These are phyloP conservation scores for Sebastes vulpes DNA, from an alignment of 2,797 vertebrate species.

Conservation along the genomic window DNA sequence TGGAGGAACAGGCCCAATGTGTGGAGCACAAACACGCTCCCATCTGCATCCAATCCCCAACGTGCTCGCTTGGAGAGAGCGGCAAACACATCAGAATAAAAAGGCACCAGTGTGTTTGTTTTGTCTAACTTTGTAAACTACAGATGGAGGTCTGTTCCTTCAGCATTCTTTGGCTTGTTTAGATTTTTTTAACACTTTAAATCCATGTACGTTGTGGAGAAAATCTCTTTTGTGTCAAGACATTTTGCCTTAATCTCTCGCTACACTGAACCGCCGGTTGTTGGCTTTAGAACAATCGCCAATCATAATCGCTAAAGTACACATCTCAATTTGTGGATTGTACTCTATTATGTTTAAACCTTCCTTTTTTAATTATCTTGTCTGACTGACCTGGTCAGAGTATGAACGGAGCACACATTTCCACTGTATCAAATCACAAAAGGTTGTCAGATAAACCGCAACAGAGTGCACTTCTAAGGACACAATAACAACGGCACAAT, in stretches of 20 bases:
- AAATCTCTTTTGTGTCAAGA: constrained; percentile 22
- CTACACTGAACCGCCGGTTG: neutral
- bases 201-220: constrained; percentile 6
- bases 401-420: constrained; percentile 24
- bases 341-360: constrained; percentile 10
- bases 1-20: constrained; percentile 50
- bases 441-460: constrained; percentile 51
- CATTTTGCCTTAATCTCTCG: constrained; percentile 13
- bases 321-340: constrained; percentile 12
- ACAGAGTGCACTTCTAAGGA: constrained; percentile 39
- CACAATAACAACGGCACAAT: constrained; percentile 68
- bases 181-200: constrained; percentile 39
- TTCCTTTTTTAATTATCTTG: constrained; percentile 21
- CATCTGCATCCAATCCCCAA: constrained; percentile 71
- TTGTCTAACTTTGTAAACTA: constrained; percentile 60
- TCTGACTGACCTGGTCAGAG: constrained; percentile 32
- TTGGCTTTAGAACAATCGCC: constrained; percentile 3
- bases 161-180: constrained; percentile 36
- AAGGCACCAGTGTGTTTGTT: constrained; percentile 58
- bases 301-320: constrained; percentile 8
- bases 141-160: constrained; percentile 46
- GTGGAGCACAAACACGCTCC: constrained; percentile 56
- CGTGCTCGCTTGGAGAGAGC: constrained; percentile 43
- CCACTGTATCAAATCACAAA: constrained; percentile 58
- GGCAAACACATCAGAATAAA: constrained; percentile 48